Percentiles rank a stretch among this genome's conserved stretches.
Evolutionary conservation across 2,113 vertebrate genomes (phyloP).

Genomic region (Oncorhynchus mykiss): DNA sequence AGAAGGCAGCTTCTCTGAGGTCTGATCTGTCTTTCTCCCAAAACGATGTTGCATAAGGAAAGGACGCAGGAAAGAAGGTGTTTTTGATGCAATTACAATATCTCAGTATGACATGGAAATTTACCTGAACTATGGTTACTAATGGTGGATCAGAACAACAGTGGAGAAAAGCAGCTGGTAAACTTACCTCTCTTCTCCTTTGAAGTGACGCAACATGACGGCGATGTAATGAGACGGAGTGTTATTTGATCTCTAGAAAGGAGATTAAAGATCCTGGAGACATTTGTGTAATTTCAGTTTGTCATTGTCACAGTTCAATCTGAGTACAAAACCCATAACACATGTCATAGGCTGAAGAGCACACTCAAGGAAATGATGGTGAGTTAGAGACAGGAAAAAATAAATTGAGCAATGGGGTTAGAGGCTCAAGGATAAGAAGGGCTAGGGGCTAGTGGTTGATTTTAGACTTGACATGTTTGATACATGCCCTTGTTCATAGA

Average conservation of each 20-base stretch:
- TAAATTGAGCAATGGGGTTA: no score
- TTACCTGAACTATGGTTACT: constrained; percentile 29
- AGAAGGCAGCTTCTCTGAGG: constrained; percentile 38
- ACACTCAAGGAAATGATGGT: no score
- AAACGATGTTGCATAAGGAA: constrained; percentile 42
- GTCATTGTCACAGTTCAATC: not conserved
- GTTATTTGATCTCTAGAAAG: not conserved
- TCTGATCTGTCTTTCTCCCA: constrained; percentile 26
- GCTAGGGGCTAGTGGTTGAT: not conserved
- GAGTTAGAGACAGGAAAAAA: no score
- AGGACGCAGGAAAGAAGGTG: constrained; percentile 25
- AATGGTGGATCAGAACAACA: constrained; percentile 21
- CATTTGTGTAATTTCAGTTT: not conserved
- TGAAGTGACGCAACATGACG: not conserved
- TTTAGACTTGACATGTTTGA: constrained; percentile 30
- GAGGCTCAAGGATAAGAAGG: no score
- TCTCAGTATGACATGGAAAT: constrained; percentile 12
- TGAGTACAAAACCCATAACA: not conserved
- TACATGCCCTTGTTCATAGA: constrained; percentile 57
- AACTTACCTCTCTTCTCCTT: constrained; percentile 15
- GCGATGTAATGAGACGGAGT: not conserved
- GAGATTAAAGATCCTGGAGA: not conserved
- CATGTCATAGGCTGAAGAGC: no score
- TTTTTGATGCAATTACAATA: constrained; percentile 27
- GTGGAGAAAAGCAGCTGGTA: constrained; percentile 9